Evolutionary conservation across 2,888 invertebrate genomes (phyloP), one percentile per base, ranked within the genome.

Genomic region (Oxystoma pomonae): DNA sequence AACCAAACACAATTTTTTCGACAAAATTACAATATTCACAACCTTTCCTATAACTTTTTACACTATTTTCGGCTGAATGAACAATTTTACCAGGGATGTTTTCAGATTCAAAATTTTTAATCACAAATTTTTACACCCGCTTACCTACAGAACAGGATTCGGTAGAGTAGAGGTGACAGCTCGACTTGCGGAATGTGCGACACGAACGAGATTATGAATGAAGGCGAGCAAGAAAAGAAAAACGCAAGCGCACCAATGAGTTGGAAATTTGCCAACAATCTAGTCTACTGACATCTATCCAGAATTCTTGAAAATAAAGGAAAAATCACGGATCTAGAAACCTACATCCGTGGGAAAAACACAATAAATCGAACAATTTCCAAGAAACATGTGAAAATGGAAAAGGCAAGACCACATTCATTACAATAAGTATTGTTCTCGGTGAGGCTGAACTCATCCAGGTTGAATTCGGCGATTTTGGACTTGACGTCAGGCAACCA

Each of bases 61-160:
- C 65, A 61, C 52, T 64, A 64, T 64, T 59, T 62, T 59, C 60
- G 50, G 50, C 56, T 35, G 63, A 71, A 71, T 72, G 68, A 60
- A 63, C 59, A 55, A 65, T 66, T 62, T 61, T 69, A 60, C 59
- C 67, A 49, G 60, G 67, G 70, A 74, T 72, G 71, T 71, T 66
- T 64, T 52, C 57, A 64, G 72, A 72, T 71, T 35, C 35, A 7
- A 35, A 63, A 70, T 71, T 74, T 71, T 70, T 70, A 67, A 71
- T 77, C 75, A 81, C 78, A 77, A 78, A 76, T 78, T 56, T 60
- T 63, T n/a, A n/a, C n/a, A n/a, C 17, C 58, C 82, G 80, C 83
- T 82, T 83, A 88, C 88, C 88, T 88, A 86, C 86, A 85, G 86
- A 86, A 85, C 86, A 87, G 87, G 81, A 35, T 35, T 35, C 35